These are phyloP conservation scores for Hippoglossus hippoglossus DNA, from an alignment of 2,797 vertebrate genomes.

Conservation along the genomic window DNA sequence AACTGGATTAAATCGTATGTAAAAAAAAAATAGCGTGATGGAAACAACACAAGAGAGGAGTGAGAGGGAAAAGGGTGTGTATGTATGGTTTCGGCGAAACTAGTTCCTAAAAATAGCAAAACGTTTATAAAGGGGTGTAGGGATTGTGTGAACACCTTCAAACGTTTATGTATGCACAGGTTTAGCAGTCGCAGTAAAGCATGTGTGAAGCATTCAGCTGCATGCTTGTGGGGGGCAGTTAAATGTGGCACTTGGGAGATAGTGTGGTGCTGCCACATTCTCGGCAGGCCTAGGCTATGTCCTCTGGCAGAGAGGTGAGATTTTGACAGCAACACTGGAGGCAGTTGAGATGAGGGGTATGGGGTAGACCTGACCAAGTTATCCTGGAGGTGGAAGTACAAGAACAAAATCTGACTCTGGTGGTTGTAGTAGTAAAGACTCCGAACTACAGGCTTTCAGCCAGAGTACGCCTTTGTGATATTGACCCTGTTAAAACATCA, in stretches of 20 bases:
- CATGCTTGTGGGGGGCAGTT: conserved; percentile 28
- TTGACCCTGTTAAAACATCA: background rate
- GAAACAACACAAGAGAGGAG: too few species aligned
- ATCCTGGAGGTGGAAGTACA: conserved; percentile 7
- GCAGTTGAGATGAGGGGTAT: conserved; percentile 47
- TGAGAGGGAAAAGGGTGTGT: background rate
- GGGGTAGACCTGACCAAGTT: conserved; percentile 22
- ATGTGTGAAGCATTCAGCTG: conserved; percentile 15
- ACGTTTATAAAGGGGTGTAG: background rate
- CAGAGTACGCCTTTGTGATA: background rate
- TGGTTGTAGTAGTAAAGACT: background rate
- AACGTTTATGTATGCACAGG: background rate
- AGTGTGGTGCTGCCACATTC: conserved; percentile 81
- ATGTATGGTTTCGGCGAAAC: background rate
- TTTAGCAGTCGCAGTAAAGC: conserved; percentile 16
- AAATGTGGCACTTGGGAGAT: conserved; percentile 65
- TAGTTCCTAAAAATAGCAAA: conserved; percentile 12
- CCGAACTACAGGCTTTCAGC: background rate
- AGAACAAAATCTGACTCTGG: background rate
- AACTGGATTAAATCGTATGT: background rate
- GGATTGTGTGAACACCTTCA: background rate
- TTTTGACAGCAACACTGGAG: conserved; percentile 78
- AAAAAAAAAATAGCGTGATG: background rate
- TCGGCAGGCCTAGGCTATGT: conserved; percentile 67
- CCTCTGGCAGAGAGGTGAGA: conserved; percentile 84